phyloP scores from a whole-genome alignment of 2,113 vertebrate species.

The Perca fluviatilis region DNA sequence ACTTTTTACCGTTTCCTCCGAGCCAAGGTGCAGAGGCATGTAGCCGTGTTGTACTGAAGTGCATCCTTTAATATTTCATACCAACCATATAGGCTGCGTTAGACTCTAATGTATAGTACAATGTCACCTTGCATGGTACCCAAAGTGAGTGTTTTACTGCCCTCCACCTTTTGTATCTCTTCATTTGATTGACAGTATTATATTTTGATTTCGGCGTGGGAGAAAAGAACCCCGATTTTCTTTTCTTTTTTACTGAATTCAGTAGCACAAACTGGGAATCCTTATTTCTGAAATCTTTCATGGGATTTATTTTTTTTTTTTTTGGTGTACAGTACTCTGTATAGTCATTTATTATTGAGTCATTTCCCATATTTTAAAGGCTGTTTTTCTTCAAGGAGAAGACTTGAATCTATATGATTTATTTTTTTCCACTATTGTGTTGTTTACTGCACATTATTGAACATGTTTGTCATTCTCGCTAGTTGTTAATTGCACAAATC shows the following conservation, averaged over 20 bases:
- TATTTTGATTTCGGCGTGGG: slow-evolving; percentile 27
- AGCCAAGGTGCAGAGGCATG: slow-evolving; percentile 68
- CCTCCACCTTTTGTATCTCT: slow-evolving; percentile 50
- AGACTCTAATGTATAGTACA: slow-evolving; percentile 56
- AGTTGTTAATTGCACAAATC: slow-evolving; percentile 69
- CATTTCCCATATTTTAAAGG: slow-evolving; percentile 16
- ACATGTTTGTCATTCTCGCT: slow-evolving; percentile 25
- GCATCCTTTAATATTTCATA: slow-evolving; percentile 36
- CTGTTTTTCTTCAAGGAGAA: slow-evolving; percentile 36
- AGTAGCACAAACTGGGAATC: slow-evolving; percentile 73
- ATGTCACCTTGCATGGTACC: slow-evolving; percentile 66
- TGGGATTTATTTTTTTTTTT: background rate
- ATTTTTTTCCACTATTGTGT: slow-evolving; percentile 34
- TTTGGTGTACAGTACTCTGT: slow-evolving; percentile 30
- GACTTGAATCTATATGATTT: slow-evolving; percentile 35
- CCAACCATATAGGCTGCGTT: slow-evolving; percentile 26
- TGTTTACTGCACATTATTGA: slow-evolving; percentile 40
- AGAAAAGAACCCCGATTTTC: background rate
- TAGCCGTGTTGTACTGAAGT: slow-evolving; percentile 57
- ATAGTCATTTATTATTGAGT: slow-evolving; percentile 36
- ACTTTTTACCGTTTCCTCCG: slow-evolving; percentile 24
- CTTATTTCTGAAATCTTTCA: slow-evolving; percentile 35
- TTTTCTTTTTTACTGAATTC: slow-evolving; percentile 55
- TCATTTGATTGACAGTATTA: slow-evolving; percentile 32
- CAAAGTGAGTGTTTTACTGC: slow-evolving; percentile 65